Percentiles rank a stretch among this genome's conserved stretches.
These are phyloP conservation scores for Meghimatium bilineatum DNA, from an alignment of 2,888 invertebrate genomes.

Conservation along the genomic window DNA sequence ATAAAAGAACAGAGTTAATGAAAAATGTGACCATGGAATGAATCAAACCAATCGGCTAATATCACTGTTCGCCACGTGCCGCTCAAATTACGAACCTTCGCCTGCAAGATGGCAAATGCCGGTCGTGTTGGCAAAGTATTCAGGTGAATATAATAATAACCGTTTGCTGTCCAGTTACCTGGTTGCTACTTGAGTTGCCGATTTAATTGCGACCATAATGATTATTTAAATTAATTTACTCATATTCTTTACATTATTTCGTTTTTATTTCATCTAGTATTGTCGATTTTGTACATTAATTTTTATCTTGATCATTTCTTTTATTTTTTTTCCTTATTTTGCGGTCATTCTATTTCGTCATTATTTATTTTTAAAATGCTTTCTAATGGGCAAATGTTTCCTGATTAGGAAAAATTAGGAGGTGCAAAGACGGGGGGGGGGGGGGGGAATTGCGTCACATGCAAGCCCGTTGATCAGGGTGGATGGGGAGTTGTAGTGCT, in stretches of 20 bases:
- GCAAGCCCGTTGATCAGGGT: too few species aligned
- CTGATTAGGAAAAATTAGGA: too few species aligned
- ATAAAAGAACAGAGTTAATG: not conserved
- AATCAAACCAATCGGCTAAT: constrained; percentile 5
- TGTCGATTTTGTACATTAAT: too few species aligned
- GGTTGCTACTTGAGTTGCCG: not conserved
- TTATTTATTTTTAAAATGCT: too few species aligned
- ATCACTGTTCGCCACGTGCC: not conserved
- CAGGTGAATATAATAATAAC: not conserved
- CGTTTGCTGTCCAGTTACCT: not conserved
- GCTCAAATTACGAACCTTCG: constrained; percentile 18
- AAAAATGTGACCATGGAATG: not conserved
- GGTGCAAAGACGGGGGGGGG: too few species aligned
- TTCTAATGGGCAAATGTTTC: too few species aligned
- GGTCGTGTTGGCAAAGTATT: not conserved
- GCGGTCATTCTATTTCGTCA: too few species aligned
- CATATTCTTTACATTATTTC: not conserved
- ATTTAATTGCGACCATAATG: not conserved
- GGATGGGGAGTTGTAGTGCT: too few species aligned
- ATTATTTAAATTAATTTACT: not conserved
- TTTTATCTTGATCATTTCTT: too few species aligned
- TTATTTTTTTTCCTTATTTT: too few species aligned
- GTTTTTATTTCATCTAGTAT: too few species aligned
- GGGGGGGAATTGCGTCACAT: too few species aligned
- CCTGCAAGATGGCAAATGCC: constrained; percentile 27